Conservation (phyloP, 92 coral and sea anemone species). For the Plumapathes pennacea region DNA sequence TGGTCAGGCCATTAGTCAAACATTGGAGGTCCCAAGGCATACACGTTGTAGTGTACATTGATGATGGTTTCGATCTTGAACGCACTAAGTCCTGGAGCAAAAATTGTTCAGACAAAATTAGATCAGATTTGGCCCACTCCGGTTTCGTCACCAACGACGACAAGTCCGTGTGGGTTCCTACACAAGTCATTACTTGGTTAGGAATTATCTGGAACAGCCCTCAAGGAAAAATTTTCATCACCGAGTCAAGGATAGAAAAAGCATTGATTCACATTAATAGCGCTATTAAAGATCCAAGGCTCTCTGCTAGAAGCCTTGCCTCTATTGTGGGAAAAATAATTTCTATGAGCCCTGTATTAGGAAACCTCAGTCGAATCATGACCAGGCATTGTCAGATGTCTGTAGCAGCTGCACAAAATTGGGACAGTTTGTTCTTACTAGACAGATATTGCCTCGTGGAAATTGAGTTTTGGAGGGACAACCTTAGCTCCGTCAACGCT, state of each 20-base stretch:
- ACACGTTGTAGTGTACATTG: constrained; percentile 24
- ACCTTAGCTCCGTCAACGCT: constrained; percentile 2
- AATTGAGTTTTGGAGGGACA: constrained; percentile 25
- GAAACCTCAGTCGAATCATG: constrained; percentile 20
- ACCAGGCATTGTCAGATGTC: constrained; percentile 45
- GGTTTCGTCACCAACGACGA: constrained; percentile 36
- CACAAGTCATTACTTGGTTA: constrained; percentile 14
- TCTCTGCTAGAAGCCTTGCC: constrained; percentile 35
- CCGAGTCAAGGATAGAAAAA: constrained; percentile 19
- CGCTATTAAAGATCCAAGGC: background rate
- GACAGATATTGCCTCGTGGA: constrained; percentile 32
- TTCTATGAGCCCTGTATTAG: constrained; percentile 45
- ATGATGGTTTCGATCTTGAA: constrained; percentile 24
- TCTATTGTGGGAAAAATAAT: constrained; percentile 30
- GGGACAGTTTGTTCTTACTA: constrained; percentile 25
- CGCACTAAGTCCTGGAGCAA: constrained; percentile 1
- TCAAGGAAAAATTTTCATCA: constrained; percentile 18
- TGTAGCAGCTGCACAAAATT: constrained; percentile 38
- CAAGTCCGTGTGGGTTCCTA: constrained; percentile 29
- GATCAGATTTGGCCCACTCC: constrained; percentile 17
- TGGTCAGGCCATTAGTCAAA: constrained; percentile 33
- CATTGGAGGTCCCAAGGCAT: constrained; percentile 40
- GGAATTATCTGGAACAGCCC: constrained; percentile 31
- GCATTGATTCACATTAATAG: background rate
- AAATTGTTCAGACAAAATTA: constrained; percentile 4